Base-by-base conservation (phyloP, 2,888 invertebrate species). In the Parascotia fuliginaria region DNA sequence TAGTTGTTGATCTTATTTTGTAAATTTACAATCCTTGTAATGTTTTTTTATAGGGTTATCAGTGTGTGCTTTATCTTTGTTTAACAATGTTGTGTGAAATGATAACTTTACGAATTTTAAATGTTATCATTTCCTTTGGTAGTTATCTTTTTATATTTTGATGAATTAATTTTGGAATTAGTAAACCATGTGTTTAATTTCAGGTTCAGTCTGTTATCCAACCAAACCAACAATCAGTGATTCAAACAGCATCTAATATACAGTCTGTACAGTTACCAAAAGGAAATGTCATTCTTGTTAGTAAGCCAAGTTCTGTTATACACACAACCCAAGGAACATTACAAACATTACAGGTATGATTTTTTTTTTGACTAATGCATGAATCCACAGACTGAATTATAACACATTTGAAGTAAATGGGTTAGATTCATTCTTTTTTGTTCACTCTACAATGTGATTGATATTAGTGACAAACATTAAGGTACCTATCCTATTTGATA, bases 201-300 rank as follows among this genome's bases (percentile, higher is more conserved):
- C 93, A 97, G 96, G 97, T 97, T 63, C 98, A 98, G 89, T 97
- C 98, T 73, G 98, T 98, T 61, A 98, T 98, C 86, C 98, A 98
- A 92, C 96, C 97, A 61, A 98, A 97, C 87, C 98, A 98, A 85
- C 98, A 98, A 83, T 98, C 98, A 65, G 98, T 98, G 43, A 98
- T 98, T 86, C 98, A 98, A 92, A 97, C 97, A 59, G 97, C 97
- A 62, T 95, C 97, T 44, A 97, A 96, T 83, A 94, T 96, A 71
- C 96, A 96, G 82, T 95, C 96, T 72, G 94, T 96, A 81, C 94
- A 95, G 83, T 93, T 97, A 84, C 95, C 96, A 66, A 97, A 97
- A 93, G 96, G 96, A 78, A 97, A 97, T 93, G 96, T 98, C 68
- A 96, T 97, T 85, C 95, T 97, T 84, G 95, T 97, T 75, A 96